phyloP scores from a whole-genome alignment of 2,113 vertebrate species.

The Peromyscus leucopus region DNA sequence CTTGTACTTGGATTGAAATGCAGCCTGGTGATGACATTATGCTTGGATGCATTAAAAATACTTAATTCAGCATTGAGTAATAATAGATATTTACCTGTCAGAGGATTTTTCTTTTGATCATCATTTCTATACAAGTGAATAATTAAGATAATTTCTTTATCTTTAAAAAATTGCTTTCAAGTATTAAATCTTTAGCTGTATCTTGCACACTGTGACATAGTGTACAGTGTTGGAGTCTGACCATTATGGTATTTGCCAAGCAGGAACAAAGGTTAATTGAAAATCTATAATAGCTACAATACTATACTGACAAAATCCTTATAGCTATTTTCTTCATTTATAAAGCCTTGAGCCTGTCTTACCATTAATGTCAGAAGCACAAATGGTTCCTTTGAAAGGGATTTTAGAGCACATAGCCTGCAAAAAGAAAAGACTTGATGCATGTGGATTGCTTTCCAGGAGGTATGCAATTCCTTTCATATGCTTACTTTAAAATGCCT shows the following conservation, averaged over 20 bases:
- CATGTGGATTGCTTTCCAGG: conserved; percentile 41
- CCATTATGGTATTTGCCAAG: conserved; percentile 41
- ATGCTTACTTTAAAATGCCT: conserved; percentile 62
- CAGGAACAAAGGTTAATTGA: conserved; percentile 66
- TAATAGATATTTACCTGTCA: conserved; percentile 46
- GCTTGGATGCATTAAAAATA: conserved; percentile 1
- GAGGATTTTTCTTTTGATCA: conserved; percentile 50
- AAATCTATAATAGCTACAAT: conserved; percentile 72
- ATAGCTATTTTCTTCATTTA: conserved; percentile 60
- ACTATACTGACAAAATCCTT: conserved; percentile 58
- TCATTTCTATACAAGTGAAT: conserved; percentile 47
- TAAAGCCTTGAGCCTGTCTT: conserved; percentile 60
- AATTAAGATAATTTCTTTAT: conserved; percentile 29
- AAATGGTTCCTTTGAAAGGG: conserved; percentile 72
- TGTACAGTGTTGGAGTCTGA: conserved; percentile 33
- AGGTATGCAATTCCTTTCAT: conserved; percentile 47
- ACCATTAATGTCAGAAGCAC: conserved; percentile 66
- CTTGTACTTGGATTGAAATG: conserved; percentile 28
- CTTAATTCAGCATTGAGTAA: conserved; percentile 9
- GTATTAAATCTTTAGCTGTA: conserved; percentile 49
- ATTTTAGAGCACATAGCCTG: conserved; percentile 55
- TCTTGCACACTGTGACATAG: conserved; percentile 34
- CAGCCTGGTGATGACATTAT: conserved; percentile 38
- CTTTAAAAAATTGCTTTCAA: not conserved
- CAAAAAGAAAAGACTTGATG: conserved; percentile 47